Conservation (phyloP, 2,797 vertebrate genomes). For the Semaprochilodus insignis region DNA sequence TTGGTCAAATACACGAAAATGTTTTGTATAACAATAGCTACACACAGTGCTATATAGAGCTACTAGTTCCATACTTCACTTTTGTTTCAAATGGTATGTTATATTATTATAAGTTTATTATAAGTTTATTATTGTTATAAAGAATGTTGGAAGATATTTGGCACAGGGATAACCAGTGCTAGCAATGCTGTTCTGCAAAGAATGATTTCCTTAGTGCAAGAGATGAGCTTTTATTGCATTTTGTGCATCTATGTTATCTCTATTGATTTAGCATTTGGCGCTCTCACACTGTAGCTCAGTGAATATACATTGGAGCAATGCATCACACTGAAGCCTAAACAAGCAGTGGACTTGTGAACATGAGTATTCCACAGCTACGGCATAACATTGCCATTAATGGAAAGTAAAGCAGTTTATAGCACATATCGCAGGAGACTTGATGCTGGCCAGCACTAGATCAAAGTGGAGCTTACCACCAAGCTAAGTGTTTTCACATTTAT, state of each 20-base stretch:
- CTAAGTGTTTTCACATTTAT: slow-evolving; percentile 31
- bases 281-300: slow-evolving; percentile 4
- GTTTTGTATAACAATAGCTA: too few species aligned
- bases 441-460: slow-evolving; percentile 41
- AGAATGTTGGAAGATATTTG: slow-evolving; percentile 3
- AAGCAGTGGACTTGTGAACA: slow-evolving; percentile 37
- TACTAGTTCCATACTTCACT: too few species aligned
- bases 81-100: too few species aligned
- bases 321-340: slow-evolving; percentile 31
- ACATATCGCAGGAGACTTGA: neutral
- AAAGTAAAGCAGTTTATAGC: slow-evolving; percentile 35
- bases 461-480: slow-evolving; percentile 28
- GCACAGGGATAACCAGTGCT: neutral
- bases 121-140: neutral
- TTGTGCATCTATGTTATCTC: slow-evolving; percentile 40
- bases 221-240: slow-evolving; percentile 27
- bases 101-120: too few species aligned
- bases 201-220: slow-evolving; percentile 7
- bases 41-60: too few species aligned
- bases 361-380: slow-evolving; percentile 32
- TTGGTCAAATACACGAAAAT: too few species aligned
- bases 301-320: slow-evolving; percentile 34
- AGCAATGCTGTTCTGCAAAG: slow-evolving; percentile 8
- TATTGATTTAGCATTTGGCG: slow-evolving; percentile 46
- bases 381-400: slow-evolving; percentile 25